Conservation (phyloP, 2,888 invertebrate species). For the Zele albiditarsus region DNA sequence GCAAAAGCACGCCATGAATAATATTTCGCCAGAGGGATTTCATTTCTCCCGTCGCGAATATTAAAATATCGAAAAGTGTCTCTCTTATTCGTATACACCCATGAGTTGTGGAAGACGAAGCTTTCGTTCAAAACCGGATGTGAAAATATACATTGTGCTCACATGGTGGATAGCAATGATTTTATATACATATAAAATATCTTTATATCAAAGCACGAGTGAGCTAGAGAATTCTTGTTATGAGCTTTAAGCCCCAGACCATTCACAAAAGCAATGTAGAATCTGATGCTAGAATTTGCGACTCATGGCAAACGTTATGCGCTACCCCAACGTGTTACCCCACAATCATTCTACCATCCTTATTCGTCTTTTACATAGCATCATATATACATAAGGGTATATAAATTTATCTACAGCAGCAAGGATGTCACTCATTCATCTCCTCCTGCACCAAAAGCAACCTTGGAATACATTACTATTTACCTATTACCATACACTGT, state of each 20-base stretch:
- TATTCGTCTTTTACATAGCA: background rate
- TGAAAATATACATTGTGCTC: constrained; percentile 25
- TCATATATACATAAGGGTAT: background rate
- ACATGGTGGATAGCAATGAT: constrained; percentile 11
- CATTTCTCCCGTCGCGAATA: constrained; percentile 60
- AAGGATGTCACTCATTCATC: background rate
- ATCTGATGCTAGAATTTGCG: background rate
- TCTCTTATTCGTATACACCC: background rate
- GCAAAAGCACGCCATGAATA: constrained; percentile 56
- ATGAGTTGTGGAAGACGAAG: constrained; percentile 48
- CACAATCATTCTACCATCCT: background rate
- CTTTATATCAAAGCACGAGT: background rate
- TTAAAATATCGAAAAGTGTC: constrained; percentile 63
- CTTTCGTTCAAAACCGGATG: constrained; percentile 25
- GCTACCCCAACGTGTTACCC: too few species aligned
- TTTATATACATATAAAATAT: too few species aligned
- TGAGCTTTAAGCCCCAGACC: background rate
- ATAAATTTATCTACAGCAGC: background rate
- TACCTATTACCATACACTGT: background rate
- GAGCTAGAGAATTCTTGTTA: background rate
- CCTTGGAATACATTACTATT: constrained; percentile 18
- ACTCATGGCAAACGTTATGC: background rate
- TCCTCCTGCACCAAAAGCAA: constrained; percentile 28
- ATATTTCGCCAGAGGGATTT: constrained; percentile 60
- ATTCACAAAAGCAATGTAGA: background rate